Evolutionary conservation across 2,797 vertebrate species (phyloP).

Genomic region (Cephalopachus bancanus): DNA sequence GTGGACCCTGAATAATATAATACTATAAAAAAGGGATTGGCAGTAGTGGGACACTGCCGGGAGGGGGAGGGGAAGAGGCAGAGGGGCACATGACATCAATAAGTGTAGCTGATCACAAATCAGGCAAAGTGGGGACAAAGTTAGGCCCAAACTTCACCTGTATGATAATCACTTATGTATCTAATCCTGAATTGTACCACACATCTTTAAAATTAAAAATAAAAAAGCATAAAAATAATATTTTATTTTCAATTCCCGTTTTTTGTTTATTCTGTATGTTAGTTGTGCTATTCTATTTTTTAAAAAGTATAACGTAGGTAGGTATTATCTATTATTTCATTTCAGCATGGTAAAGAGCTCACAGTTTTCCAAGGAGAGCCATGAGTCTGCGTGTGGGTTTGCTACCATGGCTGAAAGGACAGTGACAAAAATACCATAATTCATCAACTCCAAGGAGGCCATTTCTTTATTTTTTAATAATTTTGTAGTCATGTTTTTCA

Average conservation of each 20-base stretch:
- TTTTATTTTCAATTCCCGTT: neutral
- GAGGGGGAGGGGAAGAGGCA: no score
- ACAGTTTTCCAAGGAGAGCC: neutral
- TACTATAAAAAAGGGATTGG: no score
- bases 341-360: neutral
- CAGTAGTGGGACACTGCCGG: no score
- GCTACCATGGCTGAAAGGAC: neutral
- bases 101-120: no score
- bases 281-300: neutral
- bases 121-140: no score
- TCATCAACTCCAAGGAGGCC: neutral
- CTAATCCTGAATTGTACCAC: no score
- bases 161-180: no score
- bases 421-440: conserved; percentile 16
- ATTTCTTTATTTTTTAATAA: conserved; percentile 21
- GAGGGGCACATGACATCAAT: no score
- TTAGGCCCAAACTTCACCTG: no score
- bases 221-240: no score
- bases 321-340: neutral
- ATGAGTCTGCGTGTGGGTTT: neutral
- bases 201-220: no score
- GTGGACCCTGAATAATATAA: no score
- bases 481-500: neutral
- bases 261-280: neutral
- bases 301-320: neutral